Conservation (phyloP, 2,888 invertebrate species). For the Yponomeuta cagnagella region DNA sequence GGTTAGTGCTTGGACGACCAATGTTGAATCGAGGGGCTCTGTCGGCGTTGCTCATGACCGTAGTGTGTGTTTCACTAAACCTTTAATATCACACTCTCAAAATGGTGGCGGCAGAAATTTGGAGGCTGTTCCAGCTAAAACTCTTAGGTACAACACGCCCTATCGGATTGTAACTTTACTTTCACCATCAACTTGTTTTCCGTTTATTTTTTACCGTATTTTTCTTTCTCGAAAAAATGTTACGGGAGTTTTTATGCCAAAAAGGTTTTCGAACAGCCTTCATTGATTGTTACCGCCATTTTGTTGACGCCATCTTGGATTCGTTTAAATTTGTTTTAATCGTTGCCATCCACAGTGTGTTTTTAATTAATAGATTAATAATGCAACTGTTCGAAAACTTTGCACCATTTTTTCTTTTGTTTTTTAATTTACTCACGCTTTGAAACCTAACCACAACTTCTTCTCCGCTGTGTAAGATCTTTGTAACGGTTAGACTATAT, state of each 20-base stretch:
- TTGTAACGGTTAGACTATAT: too few species aligned
- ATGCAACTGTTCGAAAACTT: constrained; percentile 78
- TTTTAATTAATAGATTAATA: constrained; percentile 23
- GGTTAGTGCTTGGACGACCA: too few species aligned
- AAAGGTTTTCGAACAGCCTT: constrained; percentile 81
- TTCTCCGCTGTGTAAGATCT: not conserved
- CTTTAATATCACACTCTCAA: constrained; percentile 25
- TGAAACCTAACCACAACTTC: constrained; percentile 20
- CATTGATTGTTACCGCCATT: constrained; percentile 71
- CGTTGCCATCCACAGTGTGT: constrained; percentile 27
- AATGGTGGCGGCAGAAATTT: constrained; percentile 75
- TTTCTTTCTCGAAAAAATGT: constrained; percentile 44
- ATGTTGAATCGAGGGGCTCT: too few species aligned
- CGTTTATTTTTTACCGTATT: constrained; percentile 45
- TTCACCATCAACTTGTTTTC: constrained; percentile 51
- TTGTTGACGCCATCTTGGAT: constrained; percentile 47
- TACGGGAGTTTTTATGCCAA: constrained; percentile 50
- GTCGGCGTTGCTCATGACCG: too few species aligned
- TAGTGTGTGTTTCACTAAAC: not conserved
- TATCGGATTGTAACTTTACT: constrained; percentile 41
- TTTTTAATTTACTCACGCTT: constrained; percentile 27
- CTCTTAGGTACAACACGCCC: constrained; percentile 43
- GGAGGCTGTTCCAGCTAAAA: constrained; percentile 75
- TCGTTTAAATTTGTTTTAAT: constrained; percentile 35
- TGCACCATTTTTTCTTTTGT: constrained; percentile 42